Percentiles rank a stretch among this genome's conserved stretches.
These are phyloP conservation scores for Halisarca cf. caerulea DNA, from an alignment of 37 sponge, comb jelly and placozoan species.

Conservation along the genomic window DNA sequence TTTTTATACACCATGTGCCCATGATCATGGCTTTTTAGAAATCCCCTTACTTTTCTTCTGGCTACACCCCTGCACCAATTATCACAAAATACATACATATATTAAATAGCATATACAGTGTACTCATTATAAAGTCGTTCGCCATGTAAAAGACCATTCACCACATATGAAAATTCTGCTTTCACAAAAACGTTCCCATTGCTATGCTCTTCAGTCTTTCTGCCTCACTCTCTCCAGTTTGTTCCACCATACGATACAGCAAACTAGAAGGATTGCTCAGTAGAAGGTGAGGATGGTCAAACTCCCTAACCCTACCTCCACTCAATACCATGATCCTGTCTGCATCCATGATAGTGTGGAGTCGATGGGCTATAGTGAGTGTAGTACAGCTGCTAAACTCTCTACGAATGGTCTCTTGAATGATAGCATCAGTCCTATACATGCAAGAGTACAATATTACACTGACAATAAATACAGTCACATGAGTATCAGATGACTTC, in stretches of 20 bases:
- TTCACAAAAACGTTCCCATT: neutral
- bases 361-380: constrained; percentile 88
- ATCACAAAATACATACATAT: too few species aligned
- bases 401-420: constrained; percentile 47
- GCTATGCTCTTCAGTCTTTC: constrained; percentile 52
- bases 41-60: too few species aligned
- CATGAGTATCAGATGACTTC: neutral
- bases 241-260: constrained; percentile 55
- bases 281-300: constrained; percentile 42
- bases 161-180: too few species aligned
- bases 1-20: too few species aligned
- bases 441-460: neutral
- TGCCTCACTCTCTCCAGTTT: constrained; percentile 50
- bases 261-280: constrained; percentile 37
- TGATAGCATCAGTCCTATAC: constrained; percentile 13
- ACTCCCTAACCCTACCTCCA: constrained; percentile 50
- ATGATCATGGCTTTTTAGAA: too few species aligned
- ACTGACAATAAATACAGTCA: neutral
- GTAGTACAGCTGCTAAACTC: constrained; percentile 79
- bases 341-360: constrained; percentile 90
- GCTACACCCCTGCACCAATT: too few species aligned
- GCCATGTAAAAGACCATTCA: too few species aligned
- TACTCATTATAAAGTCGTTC: too few species aligned
- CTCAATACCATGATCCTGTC: constrained; percentile 76
- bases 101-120: too few species aligned